These are phyloP conservation scores for Spilosoma lubricipeda DNA, from an alignment of 2,888 invertebrate species.

Conservation along the genomic window DNA sequence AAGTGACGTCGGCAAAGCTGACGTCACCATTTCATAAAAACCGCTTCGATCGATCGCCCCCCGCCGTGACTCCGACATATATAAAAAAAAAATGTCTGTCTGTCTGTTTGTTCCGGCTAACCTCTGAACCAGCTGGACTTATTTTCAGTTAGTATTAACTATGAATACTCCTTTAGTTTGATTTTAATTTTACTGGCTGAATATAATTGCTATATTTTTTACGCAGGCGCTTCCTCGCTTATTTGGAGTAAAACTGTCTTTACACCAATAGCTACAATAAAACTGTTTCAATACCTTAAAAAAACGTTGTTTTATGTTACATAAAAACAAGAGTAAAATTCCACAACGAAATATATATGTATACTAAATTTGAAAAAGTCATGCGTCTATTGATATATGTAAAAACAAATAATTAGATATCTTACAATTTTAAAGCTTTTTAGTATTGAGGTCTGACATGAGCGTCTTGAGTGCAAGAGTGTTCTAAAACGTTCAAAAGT, in stretches of 20 bases:
- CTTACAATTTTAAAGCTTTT: slow-evolving; percentile 30
- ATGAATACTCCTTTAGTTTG: slow-evolving; percentile 6
- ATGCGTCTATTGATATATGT: too few species aligned
- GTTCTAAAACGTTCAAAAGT: slow-evolving; percentile 51
- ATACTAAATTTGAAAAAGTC: not conserved
- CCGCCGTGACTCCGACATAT: too few species aligned
- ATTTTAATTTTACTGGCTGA: not conserved
- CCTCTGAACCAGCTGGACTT: too few species aligned
- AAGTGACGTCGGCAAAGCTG: too few species aligned
- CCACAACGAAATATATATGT: not conserved
- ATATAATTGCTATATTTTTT: slow-evolving; percentile 19
- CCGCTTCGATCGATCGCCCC: too few species aligned
- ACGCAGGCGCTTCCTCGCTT: slow-evolving; percentile 19
- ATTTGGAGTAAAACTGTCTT: not conserved
- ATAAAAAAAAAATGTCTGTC: too few species aligned
- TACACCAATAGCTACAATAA: not conserved
- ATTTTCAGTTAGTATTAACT: too few species aligned
- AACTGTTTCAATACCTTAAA: not conserved
- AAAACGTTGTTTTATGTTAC: not conserved
- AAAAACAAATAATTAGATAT: slow-evolving; percentile 1
- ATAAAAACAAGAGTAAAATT: not conserved
- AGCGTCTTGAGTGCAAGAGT: slow-evolving; percentile 58
- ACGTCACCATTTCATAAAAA: too few species aligned
- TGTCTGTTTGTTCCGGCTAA: too few species aligned
- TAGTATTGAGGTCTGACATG: slow-evolving; percentile 34